Conservation (phyloP, 2,797 vertebrate genomes). For the Denticeps clupeoides region DNA sequence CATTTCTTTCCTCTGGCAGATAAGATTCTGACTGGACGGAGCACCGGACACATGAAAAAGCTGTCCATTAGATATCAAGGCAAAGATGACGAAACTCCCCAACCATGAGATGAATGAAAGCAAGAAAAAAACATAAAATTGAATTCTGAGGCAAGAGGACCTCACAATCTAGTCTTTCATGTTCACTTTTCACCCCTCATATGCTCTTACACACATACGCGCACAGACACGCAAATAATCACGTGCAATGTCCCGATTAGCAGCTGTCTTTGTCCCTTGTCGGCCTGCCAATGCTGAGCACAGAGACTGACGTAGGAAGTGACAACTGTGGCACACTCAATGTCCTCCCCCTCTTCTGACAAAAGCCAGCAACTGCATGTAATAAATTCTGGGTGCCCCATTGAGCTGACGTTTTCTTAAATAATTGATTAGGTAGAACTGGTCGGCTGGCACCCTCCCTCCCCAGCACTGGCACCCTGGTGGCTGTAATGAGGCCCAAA, state of each 20-base stretch:
- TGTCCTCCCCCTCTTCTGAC: not conserved
- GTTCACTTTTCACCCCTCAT: not conserved
- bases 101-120: not conserved
- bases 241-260: not conserved
- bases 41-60: too few relatives aligned
- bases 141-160: too few relatives aligned
- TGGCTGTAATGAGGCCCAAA: slow-evolving; percentile 9
- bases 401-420: slow-evolving; percentile 16
- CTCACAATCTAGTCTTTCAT: not conserved
- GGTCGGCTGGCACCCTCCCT: slow-evolving; percentile 13
- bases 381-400: slow-evolving; percentile 20
- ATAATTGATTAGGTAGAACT: slow-evolving; percentile 21
- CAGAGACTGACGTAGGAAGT: not conserved
- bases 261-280: slow-evolving; percentile 4
- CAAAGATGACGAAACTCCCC: too few relatives aligned
- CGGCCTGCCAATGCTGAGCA: slow-evolving; percentile 1
- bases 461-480: slow-evolving; percentile 10
- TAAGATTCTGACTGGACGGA: too few relatives aligned
- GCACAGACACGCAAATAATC: not conserved
- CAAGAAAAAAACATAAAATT: too few relatives aligned
- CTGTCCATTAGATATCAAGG: too few relatives aligned
- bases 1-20: too few relatives aligned
- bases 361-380: not conserved
- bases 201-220: too few relatives aligned
- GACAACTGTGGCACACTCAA: not conserved